These are phyloP conservation scores for Sesia apiformis DNA, from an alignment of 2,888 invertebrate species.

Conservation along the genomic window DNA sequence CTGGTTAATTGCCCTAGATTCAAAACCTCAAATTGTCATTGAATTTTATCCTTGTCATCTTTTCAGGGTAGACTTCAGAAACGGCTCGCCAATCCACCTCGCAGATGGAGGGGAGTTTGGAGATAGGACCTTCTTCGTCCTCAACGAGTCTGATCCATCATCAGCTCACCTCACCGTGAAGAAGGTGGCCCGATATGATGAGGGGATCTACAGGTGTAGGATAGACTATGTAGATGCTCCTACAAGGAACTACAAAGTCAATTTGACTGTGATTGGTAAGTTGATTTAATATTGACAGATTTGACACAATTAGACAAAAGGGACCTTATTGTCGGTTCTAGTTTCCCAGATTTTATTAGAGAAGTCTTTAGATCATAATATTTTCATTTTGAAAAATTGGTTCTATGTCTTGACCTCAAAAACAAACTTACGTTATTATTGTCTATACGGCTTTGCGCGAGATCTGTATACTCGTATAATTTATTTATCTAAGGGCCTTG, in stretches of 20 bases:
- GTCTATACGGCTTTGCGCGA: neutral
- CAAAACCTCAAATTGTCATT: no score
- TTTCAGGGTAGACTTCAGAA: slow-evolving; percentile 85
- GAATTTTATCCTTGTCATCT: neutral
- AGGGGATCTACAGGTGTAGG: slow-evolving; percentile 89
- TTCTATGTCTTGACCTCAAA: no score
- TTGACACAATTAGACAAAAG: no score
- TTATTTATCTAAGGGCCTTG: no score
- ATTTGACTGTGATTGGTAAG: slow-evolving; percentile 91
- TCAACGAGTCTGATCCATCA: slow-evolving; percentile 80
- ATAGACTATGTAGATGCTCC: slow-evolving; percentile 93
- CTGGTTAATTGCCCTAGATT: no score
- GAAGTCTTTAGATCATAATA: neutral
- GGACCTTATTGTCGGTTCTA: no score
- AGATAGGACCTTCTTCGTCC: slow-evolving; percentile 82
- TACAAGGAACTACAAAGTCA: slow-evolving; percentile 89
- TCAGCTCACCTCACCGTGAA: slow-evolving; percentile 84
- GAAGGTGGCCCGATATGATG: slow-evolving; percentile 81
- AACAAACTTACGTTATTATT: neutral
- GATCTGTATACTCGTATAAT: neutral
- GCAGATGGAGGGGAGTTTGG: slow-evolving; percentile 87
- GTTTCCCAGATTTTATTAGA: no score
- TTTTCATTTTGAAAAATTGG: neutral
- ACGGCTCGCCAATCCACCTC: slow-evolving; percentile 83
- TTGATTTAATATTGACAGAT: neutral